Percentiles rank a stretch among this genome's conserved stretches.
Conservation (phyloP, 2,113 vertebrate species). For the Platysteira castanea region DNA sequence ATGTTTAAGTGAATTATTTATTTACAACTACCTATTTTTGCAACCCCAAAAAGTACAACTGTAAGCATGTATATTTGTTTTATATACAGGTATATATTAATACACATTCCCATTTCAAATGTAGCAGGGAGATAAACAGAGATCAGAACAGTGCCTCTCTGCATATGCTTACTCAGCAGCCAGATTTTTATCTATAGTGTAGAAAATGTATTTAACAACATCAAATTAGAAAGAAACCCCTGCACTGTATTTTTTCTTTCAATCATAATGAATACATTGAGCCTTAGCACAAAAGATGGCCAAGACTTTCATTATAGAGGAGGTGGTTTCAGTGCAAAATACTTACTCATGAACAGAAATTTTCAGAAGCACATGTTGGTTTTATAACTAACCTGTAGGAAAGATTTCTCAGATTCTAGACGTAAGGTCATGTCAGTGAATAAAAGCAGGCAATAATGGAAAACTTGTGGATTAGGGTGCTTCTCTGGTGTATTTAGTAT, state of each 20-base stretch:
- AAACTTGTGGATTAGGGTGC: neutral
- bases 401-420: neutral
- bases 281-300: neutral
- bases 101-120: neutral
- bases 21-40: neutral
- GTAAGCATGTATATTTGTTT: neutral
- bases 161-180: neutral
- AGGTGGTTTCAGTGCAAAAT: neutral
- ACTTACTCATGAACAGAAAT: neutral
- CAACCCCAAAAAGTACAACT: neutral
- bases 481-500: neutral
- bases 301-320: neutral
- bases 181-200: neutral
- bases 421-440: neutral
- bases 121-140: neutral
- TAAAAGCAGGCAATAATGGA: neutral
- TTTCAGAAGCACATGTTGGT: neutral
- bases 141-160: neutral
- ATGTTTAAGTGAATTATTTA: neutral
- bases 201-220: neutral
- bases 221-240: neutral
- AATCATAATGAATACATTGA: neutral
- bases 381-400: neutral
- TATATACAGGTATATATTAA: neutral
- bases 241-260: neutral